These are phyloP conservation scores for Oegoconia quadripuncta DNA, from an alignment of 2,888 invertebrate genomes.

Conservation along the genomic window DNA sequence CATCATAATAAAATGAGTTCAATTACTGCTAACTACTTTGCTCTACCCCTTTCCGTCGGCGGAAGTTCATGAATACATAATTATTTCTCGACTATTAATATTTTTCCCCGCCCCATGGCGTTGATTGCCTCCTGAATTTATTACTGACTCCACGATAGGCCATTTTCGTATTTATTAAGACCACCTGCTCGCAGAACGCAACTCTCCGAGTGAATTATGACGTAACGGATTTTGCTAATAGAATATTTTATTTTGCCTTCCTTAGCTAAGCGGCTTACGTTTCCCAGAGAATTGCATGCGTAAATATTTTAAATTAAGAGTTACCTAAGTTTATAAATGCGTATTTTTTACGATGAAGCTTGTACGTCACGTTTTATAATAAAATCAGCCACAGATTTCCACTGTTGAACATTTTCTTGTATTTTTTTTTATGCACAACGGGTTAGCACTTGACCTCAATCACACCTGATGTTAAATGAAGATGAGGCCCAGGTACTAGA, in stretches of 20 bases:
- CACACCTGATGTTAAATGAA: too few relatives aligned
- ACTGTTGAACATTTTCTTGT: too few relatives aligned
- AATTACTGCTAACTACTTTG: too few relatives aligned
- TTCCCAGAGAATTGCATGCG: slow-evolving; percentile 27
- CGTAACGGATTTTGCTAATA: slow-evolving; percentile 68
- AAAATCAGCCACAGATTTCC: too few relatives aligned
- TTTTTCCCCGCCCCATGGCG: slow-evolving; percentile 75
- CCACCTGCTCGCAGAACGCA: slow-evolving; percentile 67
- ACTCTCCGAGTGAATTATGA: slow-evolving; percentile 69
- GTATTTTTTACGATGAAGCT: too few relatives aligned
- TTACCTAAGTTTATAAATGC: not conserved
- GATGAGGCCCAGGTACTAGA: too few relatives aligned
- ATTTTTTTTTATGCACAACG: too few relatives aligned
- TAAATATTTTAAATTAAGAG: slow-evolving; percentile 17
- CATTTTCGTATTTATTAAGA: slow-evolving; percentile 78
- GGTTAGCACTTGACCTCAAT: too few relatives aligned
- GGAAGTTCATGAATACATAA: slow-evolving; percentile 76
- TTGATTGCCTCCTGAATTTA: slow-evolving; percentile 80
- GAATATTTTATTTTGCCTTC: slow-evolving; percentile 71
- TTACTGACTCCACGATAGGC: slow-evolving; percentile 72
- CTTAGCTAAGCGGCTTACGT: slow-evolving; percentile 53
- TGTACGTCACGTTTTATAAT: too few relatives aligned
- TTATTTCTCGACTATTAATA: slow-evolving; percentile 77
- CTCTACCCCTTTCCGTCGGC: slow-evolving; percentile 37
- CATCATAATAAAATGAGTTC: too few relatives aligned